Base-by-base conservation (phyloP, 1,140 invertebrate species). In the Galleria mellonella region DNA sequence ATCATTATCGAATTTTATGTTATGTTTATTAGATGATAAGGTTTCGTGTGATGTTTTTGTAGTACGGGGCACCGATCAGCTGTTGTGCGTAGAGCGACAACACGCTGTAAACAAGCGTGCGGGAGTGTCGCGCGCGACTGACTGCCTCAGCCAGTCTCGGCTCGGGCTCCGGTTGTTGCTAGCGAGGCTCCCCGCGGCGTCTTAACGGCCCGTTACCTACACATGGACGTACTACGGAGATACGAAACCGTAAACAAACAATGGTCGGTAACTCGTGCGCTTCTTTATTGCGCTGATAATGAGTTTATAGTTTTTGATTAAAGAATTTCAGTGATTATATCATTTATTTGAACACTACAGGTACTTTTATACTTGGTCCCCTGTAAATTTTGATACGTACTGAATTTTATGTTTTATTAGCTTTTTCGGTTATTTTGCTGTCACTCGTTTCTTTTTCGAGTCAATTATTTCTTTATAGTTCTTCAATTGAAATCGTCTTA, bases 191-290 rank as follows among this genome's bases (percentile, higher is more conserved):
- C 72, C 67, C 61, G 65, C 67, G 60, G 56, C 55, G 44, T 64
- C 67, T 58, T 55, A 58, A 61, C 68, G 62, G 56, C 57, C 70
- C 75, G 70, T 73, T 79, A 78, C 61, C 63, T 71, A 74, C 73
- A 66, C 66, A 62, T 60, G 62, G 55, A 54, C 67, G 56, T 79
- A 83, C 71, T 78, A 78, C 70, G 59, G 31, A 63, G 58, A 62
- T 72, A 74, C 51, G 74, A 81, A 81, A 81, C 72, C 51, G 74
- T 83, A 81, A 81, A 81, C 72, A 83, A 83, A 83, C 72, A 78
- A 69, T 55, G 50, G 53, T 31, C 6, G 30, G 29, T 9, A 33
- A 14, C n/a, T 28, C 17, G 38, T 32, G 2, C 2, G 9, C 35
- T 9, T 37, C 35, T 37, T 37, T n/a, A 37, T 9, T 23, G 6